Conservation (phyloP, 2,888 invertebrate species). For the Zygaena filipendulae region DNA sequence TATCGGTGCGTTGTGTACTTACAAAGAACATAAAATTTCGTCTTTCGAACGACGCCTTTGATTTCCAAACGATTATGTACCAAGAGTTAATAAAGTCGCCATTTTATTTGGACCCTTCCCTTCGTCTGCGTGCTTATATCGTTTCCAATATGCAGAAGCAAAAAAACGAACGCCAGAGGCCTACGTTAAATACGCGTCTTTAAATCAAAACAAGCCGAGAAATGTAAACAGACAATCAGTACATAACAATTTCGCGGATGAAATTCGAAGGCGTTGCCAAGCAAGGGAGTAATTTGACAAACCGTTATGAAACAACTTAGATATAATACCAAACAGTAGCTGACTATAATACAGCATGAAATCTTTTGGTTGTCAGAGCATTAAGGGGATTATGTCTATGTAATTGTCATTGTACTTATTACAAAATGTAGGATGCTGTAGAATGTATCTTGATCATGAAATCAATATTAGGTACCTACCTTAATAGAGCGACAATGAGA, state of each 20-base stretch:
- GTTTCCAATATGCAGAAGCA: too few relatives aligned
- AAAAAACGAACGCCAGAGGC: conserved; percentile 19
- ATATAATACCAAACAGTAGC: too few relatives aligned
- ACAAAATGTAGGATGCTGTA: too few relatives aligned
- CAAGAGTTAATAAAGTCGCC: conserved; percentile 39
- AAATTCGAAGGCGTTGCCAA: conserved; percentile 38
- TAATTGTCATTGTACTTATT: too few relatives aligned
- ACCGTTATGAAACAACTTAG: conserved; percentile 29
- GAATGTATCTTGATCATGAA: too few relatives aligned
- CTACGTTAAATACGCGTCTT: conserved; percentile 37
- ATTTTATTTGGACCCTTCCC: conserved; percentile 31
- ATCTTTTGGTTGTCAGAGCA: too few relatives aligned
- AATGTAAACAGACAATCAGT: conserved; percentile 65
- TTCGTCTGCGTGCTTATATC: conserved; percentile 16
- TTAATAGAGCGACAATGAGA: too few relatives aligned
- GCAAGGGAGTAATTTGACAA: conserved; percentile 40
- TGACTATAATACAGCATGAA: too few relatives aligned
- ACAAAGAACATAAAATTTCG: conserved; percentile 37
- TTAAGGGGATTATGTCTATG: too few relatives aligned
- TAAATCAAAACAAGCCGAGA: conserved; percentile 53
- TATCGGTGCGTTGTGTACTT: too few relatives aligned
- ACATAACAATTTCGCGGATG: conserved; percentile 51
- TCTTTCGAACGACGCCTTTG: too few relatives aligned
- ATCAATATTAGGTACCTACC: too few relatives aligned
- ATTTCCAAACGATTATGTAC: conserved; percentile 47